A percentile compares a stretch with the other conserved stretches of the same genome.
Conservation (phyloP, 2,113 vertebrate species). For the Microcebus lehilahytsara region DNA sequence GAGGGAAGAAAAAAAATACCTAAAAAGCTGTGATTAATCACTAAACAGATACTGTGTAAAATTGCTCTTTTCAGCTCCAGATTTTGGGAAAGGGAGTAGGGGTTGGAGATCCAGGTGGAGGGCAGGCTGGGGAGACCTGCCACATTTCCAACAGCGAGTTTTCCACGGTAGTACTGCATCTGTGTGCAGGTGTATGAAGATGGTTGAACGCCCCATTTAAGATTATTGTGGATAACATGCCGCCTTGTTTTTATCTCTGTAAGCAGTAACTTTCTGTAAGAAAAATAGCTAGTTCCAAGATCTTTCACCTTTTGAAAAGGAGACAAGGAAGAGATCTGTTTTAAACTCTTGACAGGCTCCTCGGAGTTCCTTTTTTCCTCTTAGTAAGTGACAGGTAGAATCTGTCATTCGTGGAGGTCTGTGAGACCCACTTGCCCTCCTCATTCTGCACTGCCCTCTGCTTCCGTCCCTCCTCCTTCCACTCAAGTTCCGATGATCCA, state of each 20-base stretch:
- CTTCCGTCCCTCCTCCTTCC: neutral
- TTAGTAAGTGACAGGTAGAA: neutral
- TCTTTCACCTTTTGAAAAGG: conserved; percentile 16
- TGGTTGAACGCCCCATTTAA: neutral
- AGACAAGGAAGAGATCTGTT: neutral
- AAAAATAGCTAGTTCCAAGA: neutral
- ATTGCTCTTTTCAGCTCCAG: neutral
- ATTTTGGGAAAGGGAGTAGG: neutral
- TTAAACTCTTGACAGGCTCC: neutral
- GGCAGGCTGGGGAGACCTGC: neutral
- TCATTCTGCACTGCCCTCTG: neutral
- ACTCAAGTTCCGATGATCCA: neutral
- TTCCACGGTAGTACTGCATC: accelerated
- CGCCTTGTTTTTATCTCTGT: neutral
- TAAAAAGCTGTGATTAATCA: neutral
- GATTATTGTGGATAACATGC: neutral
- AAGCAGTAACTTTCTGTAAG: neutral
- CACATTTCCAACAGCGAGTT: neutral
- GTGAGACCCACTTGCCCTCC: too few species aligned
- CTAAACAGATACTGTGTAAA: neutral
- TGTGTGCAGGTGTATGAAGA: neutral
- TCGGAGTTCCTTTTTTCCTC: neutral
- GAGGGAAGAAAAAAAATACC: neutral
- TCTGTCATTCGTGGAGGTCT: neutral
- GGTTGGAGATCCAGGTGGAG: neutral